Conservation (phyloP, 2,888 invertebrate genomes). For the Vandiemenella viatica region DNA sequence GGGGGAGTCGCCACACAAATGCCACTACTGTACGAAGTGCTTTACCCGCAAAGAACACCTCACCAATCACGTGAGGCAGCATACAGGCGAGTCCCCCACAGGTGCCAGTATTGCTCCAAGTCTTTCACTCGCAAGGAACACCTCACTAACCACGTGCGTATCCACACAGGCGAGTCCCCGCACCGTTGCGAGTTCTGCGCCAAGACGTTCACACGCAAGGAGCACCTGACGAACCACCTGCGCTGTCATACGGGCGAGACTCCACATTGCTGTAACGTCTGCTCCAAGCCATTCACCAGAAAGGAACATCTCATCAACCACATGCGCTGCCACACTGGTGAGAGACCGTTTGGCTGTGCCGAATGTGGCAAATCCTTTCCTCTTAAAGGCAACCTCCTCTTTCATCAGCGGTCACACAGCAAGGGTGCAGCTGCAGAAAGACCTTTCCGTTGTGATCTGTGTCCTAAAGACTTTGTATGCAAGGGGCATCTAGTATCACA, state of each 20-base stretch:
- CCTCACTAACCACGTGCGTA: slow-evolving; percentile 66
- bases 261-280: slow-evolving; percentile 55
- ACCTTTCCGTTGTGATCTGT: slow-evolving; percentile 46
- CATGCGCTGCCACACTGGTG: slow-evolving; percentile 62
- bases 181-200: slow-evolving; percentile 54
- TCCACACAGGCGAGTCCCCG: slow-evolving; percentile 44
- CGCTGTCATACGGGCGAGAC: slow-evolving; percentile 55
- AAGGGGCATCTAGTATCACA: slow-evolving; percentile 64
- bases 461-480: slow-evolving; percentile 66
- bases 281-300: slow-evolving; percentile 58
- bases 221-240: slow-evolving; percentile 54
- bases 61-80: slow-evolving; percentile 72
- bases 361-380: slow-evolving; percentile 81
- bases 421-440: slow-evolving; percentile 24
- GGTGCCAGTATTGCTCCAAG: slow-evolving; percentile 71
- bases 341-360: slow-evolving; percentile 67
- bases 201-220: slow-evolving; percentile 55
- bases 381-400: slow-evolving; percentile 65
- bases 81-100: slow-evolving; percentile 77
- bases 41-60: slow-evolving; percentile 45
- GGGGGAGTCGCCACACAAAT: slow-evolving; percentile 70
- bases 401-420: slow-evolving; percentile 68
- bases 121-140: slow-evolving; percentile 77
- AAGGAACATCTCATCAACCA: slow-evolving; percentile 62
- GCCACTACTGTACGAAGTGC: slow-evolving; percentile 60